Base-by-base conservation (phyloP, 1,140 invertebrate genomes). In the Hormaphis cornu region DNA sequence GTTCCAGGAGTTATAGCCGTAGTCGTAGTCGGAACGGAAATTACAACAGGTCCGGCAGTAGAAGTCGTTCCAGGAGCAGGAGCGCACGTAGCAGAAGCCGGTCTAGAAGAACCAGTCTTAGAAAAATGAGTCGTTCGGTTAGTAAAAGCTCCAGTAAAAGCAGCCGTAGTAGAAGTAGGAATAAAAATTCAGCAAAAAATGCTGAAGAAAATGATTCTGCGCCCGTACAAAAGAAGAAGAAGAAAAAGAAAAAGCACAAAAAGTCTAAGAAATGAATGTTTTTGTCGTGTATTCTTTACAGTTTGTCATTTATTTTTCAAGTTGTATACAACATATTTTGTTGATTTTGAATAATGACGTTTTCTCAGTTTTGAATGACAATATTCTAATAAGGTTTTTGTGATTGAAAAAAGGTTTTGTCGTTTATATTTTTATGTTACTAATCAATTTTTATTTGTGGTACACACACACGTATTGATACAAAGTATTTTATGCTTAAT, bases 121-220 rank as follows among this genome's bases (percentile, higher is more conserved):
- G 35, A 77, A 77, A 69, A 76, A 75, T 53, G 16, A 33, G 80
- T 80, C 44, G 82, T 84, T 58, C 76, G 76, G 79, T 70, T 78
- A 83, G 56, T 81, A 81, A 71, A 75, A 85, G 2, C 79, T 80
- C 35, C 78, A 83, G 40, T 82, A 82, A 1, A 75, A 85, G 16
- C 82, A 82, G 73, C 82, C 83, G 78, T 75, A 78, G 28, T 22
- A 76, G 73, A 4, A 71, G 77, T 7, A 69, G 76, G 63, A 75
- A 14, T 59, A 71, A 71, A 16, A 71, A 50, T 33, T 10, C 28
- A 18, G 44, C 53, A 3, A 71, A 66, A 3, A 42, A n/a, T n/a
- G n/a, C 37, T 22, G 61, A 40, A 48, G 28, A 56, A 37, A 70
- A 69, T 46, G 18, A 50, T 54, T 70, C 69, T 46, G 50, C 30